phyloP scores from a whole-genome alignment of 2,113 vertebrate species.

The Osmerus mordax region DNA sequence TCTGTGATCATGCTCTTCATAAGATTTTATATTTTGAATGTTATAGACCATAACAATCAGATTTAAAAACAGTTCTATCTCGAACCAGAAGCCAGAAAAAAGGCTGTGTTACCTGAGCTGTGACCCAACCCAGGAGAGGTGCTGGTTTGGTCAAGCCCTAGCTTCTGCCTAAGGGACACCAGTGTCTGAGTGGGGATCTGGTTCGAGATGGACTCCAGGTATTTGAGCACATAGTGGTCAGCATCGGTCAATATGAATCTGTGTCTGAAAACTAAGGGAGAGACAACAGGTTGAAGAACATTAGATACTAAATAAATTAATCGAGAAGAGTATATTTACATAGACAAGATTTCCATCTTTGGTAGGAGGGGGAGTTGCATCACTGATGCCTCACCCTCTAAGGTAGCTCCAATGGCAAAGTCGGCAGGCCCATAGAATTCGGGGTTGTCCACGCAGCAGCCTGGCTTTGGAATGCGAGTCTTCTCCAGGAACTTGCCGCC shows the following conservation, averaged over 20 bases:
- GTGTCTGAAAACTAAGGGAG: constrained; percentile 80
- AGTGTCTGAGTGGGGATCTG: constrained; percentile 74
- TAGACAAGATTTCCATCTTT: too few relatives aligned
- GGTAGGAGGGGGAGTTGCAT: too few relatives aligned
- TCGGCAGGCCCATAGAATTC: constrained; percentile 83
- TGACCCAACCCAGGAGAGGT: constrained; percentile 20
- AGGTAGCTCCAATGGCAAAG: constrained; percentile 79
- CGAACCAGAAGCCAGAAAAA: neutral
- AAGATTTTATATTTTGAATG: too few relatives aligned
- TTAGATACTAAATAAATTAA: too few relatives aligned
- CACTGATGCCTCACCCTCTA: constrained; percentile 77
- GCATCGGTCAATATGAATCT: constrained; percentile 82
- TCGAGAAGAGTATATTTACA: too few relatives aligned
- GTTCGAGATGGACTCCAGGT: constrained; percentile 77
- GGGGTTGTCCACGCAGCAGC: constrained; percentile 70
- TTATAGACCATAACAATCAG: too few relatives aligned
- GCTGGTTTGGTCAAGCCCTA: constrained; percentile 10
- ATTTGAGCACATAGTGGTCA: constrained; percentile 80
- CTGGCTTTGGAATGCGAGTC: constrained; percentile 79
- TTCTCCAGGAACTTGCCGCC: constrained; percentile 83
- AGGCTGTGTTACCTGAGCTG: neutral
- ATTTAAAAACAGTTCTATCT: too few relatives aligned
- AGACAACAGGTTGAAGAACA: neutral
- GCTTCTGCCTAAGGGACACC: constrained; percentile 69
- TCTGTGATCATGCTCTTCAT: too few relatives aligned